Evolutionary conservation across 2,888 invertebrate genomes (phyloP), one percentile per base, ranked within the genome.

Genomic region (Acleris holmiana): DNA sequence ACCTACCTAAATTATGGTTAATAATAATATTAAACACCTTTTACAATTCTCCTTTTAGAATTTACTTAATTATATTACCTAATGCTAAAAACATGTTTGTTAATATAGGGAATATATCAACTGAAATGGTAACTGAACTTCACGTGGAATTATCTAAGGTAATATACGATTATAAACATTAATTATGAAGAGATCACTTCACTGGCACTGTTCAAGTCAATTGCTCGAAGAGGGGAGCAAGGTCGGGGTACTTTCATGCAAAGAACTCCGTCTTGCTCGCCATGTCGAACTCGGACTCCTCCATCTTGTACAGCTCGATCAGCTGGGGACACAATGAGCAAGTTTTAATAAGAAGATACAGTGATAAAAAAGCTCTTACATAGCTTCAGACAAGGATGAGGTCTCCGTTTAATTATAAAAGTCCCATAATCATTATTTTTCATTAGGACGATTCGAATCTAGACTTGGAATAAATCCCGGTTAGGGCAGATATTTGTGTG

Each of bases 291-390:
- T 98, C 98, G 73, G 96, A 94, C 84, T 98, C 98, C 88, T 98
- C 98, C 93, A 97, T 97, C 91, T 98, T 97, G 94, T 98, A 98
- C 95, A 97, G 96, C 85, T 98, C 98, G 86, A 98, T 96, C 81
- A 97, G 94, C 97, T 97, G 93, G 46, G 93, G 89, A 69, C 71
- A 69, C 62, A 71, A 57, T 29, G n/a, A 44, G n/a, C 3, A 5
- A 23, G 17, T 46, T 21, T 29, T 29, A 23, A 44, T 15, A 35
- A n/a, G n/a, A n/a, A n/a, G n/a, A n/a, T n/a, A 35, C 35, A 35
- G 35, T 5, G 25, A 8, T 25, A n/a, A n/a, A n/a, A n/a, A n/a
- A n/a, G n/a, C n/a, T 25, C 23, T 25, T 25, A 25, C 25, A 3
- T 21, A 25, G 7, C 25, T 25, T 7, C 25, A 23, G 5, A 23